Evolutionary conservation across 2,888 invertebrate species (phyloP).

Genomic region (Synergus laeviventris): DNA sequence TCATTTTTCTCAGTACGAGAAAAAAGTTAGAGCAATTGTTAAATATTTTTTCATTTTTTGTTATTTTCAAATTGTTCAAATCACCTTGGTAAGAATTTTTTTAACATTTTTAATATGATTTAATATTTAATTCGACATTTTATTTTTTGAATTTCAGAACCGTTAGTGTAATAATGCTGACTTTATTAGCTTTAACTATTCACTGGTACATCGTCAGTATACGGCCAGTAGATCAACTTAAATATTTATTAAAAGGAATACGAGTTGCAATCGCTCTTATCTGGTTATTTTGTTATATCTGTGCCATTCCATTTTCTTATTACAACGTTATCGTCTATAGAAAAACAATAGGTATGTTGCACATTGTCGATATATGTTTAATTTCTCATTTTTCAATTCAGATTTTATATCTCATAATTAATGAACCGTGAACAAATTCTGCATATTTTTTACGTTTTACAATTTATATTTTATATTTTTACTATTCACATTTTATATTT

Average conservation of each 20-base stretch:
- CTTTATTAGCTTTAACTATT: conserved; percentile 17
- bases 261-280: background rate
- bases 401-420: too few relatives aligned
- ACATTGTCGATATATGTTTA: too few relatives aligned
- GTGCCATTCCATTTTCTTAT: conserved; percentile 15
- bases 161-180: background rate
- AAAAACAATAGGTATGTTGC: background rate
- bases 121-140: too few relatives aligned
- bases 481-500: background rate
- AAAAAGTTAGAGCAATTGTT: background rate
- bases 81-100: background rate
- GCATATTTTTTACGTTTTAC: background rate
- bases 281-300: conserved; percentile 3
- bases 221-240: background rate
- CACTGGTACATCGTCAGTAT: background rate
- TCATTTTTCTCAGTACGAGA: background rate
- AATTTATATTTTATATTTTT: too few relatives aligned
- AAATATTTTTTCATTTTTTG: background rate
- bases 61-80: background rate
- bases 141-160: background rate
- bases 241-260: background rate
- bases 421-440: too few relatives aligned
- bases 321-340: background rate
- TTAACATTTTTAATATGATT: background rate
- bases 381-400: background rate